phyloP scores from a whole-genome alignment of 1,140 invertebrate genomes.

The Limonius californicus region DNA sequence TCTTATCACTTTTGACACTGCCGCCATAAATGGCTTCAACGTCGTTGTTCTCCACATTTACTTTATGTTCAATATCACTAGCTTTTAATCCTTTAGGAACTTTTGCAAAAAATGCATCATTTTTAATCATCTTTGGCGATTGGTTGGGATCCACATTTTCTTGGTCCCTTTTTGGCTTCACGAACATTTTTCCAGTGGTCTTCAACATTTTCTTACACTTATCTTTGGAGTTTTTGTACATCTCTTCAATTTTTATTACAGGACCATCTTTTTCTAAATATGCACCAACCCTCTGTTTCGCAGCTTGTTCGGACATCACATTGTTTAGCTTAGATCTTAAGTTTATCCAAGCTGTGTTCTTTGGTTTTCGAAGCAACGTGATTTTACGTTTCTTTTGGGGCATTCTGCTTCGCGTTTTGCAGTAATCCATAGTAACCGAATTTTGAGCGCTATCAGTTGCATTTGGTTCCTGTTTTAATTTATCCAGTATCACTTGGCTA shows the following conservation, averaged over 20 bases:
- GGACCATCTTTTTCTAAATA: constrained; percentile 34
- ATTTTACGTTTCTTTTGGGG: constrained; percentile 31
- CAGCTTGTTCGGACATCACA: constrained; percentile 39
- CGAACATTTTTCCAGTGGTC: constrained; percentile 43
- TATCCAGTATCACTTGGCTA: constrained; percentile 32
- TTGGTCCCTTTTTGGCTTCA: constrained; percentile 25
- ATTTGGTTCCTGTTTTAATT: not conserved
- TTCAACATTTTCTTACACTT: constrained; percentile 43
- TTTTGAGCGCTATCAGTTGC: not conserved
- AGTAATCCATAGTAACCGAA: constrained; percentile 33
- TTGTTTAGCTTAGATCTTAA: constrained; percentile 41
- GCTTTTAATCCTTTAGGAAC: constrained; percentile 28
- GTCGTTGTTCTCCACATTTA: constrained; percentile 24
- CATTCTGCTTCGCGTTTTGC: constrained; percentile 31
- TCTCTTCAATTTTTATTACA: constrained; percentile 39
- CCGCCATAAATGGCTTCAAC: constrained; percentile 21
- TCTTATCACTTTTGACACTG: not conserved
- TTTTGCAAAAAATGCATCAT: constrained; percentile 33
- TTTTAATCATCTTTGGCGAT: constrained; percentile 34
- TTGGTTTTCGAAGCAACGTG: constrained; percentile 35
- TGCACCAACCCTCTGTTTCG: constrained; percentile 40
- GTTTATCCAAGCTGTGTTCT: constrained; percentile 38
- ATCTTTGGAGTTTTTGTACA: constrained; percentile 42
- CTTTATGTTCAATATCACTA: constrained; percentile 42
- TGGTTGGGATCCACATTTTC: constrained; percentile 21